These are phyloP conservation scores for Phengaris alcon DNA, from an alignment of 2,888 invertebrate species.

Conservation along the genomic window DNA sequence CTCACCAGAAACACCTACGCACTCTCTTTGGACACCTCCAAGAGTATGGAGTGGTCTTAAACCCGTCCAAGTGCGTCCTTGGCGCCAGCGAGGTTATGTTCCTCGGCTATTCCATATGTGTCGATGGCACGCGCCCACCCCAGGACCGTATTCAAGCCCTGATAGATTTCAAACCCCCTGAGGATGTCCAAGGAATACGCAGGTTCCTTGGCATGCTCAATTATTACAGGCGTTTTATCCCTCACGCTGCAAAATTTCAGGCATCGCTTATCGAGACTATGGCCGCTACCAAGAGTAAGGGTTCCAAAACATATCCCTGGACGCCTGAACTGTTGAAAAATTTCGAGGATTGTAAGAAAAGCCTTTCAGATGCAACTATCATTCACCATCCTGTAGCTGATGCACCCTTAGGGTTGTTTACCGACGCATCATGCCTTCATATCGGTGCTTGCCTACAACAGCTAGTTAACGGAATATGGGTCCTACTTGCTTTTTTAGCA, in stretches of 20 bases:
- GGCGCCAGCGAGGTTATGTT: conserved; percentile 33
- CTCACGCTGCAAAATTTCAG: conserved; percentile 36
- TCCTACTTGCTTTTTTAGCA: too few relatives aligned
- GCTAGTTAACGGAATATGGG: too few relatives aligned
- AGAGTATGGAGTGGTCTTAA: conserved; percentile 35
- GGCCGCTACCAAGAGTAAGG: not conserved
- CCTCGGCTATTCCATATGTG: conserved; percentile 33
- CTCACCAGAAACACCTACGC: not conserved
- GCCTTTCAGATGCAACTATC: not conserved
- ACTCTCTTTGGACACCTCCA: conserved; percentile 31
- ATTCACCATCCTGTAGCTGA: not conserved
- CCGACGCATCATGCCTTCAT: too few relatives aligned
- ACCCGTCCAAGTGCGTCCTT: conserved; percentile 35
- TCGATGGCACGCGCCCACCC: conserved; percentile 31
- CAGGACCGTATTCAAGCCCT: not conserved
- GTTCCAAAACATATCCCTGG: not conserved
- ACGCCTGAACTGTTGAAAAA: not conserved
- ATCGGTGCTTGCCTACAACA: too few relatives aligned
- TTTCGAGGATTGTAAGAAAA: not conserved
- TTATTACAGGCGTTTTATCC: conserved; percentile 39
- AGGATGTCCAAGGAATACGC: conserved; percentile 35
- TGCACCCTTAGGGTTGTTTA: too few relatives aligned
- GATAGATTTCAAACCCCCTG: not conserved
- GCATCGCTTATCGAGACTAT: not conserved
- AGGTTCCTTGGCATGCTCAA: conserved; percentile 41